These are phyloP conservation scores for Chaetorhynchus papuensis DNA, from an alignment of 2,113 vertebrate species.

Conservation along the genomic window DNA sequence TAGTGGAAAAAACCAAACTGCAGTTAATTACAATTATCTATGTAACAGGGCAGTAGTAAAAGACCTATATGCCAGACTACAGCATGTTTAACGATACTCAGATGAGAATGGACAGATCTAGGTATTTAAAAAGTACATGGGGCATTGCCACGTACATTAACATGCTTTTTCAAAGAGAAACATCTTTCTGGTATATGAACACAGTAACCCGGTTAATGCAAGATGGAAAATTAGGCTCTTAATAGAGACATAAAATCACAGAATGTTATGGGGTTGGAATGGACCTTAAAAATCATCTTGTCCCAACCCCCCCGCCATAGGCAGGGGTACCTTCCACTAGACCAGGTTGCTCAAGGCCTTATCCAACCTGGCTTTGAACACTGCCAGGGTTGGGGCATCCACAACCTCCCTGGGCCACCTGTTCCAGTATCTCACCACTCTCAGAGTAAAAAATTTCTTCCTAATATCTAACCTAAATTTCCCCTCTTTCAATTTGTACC, in stretches of 20 bases:
- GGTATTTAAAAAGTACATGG: neutral
- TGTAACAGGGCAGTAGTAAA: slow-evolving; percentile 11
- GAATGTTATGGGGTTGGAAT: neutral
- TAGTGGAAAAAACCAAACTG: neutral
- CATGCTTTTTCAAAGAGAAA: slow-evolving; percentile 24
- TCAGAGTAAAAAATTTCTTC: too few relatives aligned
- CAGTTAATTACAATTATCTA: neutral
- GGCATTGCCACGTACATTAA: neutral
- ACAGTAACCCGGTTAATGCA: neutral
- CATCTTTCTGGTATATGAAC: neutral
- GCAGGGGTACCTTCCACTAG: neutral
- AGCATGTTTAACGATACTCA: neutral
- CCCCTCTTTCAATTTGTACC: too few relatives aligned
- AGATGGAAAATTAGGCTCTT: neutral
- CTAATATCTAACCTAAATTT: too few relatives aligned
- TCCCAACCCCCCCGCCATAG: neutral
- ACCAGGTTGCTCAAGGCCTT: neutral
- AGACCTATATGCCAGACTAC: neutral
- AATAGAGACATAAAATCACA: neutral
- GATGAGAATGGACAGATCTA: neutral
- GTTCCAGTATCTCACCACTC: too few relatives aligned
- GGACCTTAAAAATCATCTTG: neutral
- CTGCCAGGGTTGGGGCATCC: neutral
- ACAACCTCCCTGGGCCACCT: too few relatives aligned
- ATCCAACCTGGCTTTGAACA: neutral